A percentile compares a stretch with the other conserved stretches of the same genome.
These are phyloP conservation scores for Acanthacorydalis orientalis DNA, from an alignment of 2,888 invertebrate genomes.

Conservation along the genomic window DNA sequence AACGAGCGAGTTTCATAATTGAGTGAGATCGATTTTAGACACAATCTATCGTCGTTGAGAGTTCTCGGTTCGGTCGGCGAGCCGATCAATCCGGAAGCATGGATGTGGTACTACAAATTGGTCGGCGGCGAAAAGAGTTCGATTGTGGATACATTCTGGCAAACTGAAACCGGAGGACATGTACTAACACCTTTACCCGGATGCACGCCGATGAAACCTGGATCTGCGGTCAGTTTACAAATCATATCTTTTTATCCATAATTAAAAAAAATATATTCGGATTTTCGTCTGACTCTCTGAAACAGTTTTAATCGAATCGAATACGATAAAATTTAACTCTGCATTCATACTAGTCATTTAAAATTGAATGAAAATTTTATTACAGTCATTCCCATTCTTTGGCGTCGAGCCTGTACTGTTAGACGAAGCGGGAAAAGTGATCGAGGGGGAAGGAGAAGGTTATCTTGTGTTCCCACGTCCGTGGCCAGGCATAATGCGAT, in stretches of 20 bases:
- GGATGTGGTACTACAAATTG: conserved; percentile 85
- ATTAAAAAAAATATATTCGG: too few species aligned
- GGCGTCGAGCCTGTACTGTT: conserved; percentile 81
- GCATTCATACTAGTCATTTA: background rate
- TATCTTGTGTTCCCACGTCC: conserved; percentile 87
- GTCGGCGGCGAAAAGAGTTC: conserved; percentile 74
- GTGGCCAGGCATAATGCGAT: conserved; percentile 98
- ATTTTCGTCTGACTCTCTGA: too few species aligned
- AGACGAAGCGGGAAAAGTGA: conserved; percentile 71
- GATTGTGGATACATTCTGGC: conserved; percentile 98
- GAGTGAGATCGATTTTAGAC: conserved; percentile 25
- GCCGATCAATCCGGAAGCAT: conserved; percentile 96
- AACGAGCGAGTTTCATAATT: background rate
- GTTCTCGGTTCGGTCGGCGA: conserved; percentile 96
- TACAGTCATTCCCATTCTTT: conserved; percentile 89
- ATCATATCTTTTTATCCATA: too few species aligned
- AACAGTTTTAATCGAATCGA: too few species aligned
- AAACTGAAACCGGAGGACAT: conserved; percentile 98
- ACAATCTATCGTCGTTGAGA: conserved; percentile 45
- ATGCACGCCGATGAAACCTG: conserved; percentile 93
- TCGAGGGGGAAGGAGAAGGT: conserved; percentile 83
- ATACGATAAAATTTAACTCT: too few species aligned
- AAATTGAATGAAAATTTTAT: conserved; percentile 6
- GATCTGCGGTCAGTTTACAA: conserved; percentile 81
- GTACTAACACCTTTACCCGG: conserved; percentile 92